Conservation (phyloP, 1,140 invertebrate genomes). For the Drosophila orena region DNA sequence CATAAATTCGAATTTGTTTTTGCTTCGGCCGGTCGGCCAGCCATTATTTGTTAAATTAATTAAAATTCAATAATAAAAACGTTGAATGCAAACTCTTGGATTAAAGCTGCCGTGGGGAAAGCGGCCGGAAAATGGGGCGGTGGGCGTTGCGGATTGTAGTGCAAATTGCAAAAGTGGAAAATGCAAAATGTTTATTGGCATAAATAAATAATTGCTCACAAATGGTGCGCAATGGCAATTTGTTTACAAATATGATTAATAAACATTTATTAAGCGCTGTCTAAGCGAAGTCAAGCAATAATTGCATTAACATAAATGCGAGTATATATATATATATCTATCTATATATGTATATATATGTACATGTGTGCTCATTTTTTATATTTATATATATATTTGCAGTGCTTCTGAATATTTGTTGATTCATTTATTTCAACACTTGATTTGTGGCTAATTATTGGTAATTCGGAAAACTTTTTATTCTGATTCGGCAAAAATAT, state of each 20-base stretch:
- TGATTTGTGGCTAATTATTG: constrained; percentile 31
- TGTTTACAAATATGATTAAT: constrained; percentile 75
- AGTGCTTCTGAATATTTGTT: constrained; percentile 12
- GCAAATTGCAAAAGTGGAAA: constrained; percentile 19
- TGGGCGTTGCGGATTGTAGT: constrained; percentile 5
- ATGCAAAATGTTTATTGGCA: constrained; percentile 65
- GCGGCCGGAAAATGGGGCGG: not conserved
- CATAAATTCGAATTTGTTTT: constrained; percentile 35
- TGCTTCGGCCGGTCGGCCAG: not conserved
- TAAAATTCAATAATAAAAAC: constrained; percentile 81
- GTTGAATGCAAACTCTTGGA: constrained; percentile 60
- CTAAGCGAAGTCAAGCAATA: constrained; percentile 27
- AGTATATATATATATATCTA: not conserved
- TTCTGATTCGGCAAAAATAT: too few species aligned
- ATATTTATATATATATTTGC: not conserved
- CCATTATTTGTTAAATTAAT: constrained; percentile 76
- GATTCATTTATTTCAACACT: constrained; percentile 15
- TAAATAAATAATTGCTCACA: constrained; percentile 70
- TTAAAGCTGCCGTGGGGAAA: constrained; percentile 38
- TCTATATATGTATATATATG: too few species aligned
- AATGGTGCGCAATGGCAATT: constrained; percentile 66
- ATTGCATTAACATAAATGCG: constrained; percentile 36
- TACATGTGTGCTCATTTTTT: not conserved
- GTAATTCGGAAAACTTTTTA: constrained; percentile 6
- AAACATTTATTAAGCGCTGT: constrained; percentile 64